Base-by-base conservation (phyloP, 1,140 invertebrate species). In the Samia ricini region DNA sequence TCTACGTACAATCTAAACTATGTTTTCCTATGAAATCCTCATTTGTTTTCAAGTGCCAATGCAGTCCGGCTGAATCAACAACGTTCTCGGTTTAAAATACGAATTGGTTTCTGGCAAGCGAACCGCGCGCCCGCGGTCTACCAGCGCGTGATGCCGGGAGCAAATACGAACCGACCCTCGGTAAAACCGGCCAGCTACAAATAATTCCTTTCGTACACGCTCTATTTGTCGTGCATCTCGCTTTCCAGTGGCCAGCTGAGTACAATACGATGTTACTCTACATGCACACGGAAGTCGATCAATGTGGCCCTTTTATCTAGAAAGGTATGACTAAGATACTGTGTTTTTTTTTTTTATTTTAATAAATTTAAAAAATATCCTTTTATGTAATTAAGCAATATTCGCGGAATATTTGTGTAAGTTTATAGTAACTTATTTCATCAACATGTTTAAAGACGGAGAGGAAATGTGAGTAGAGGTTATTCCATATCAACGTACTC, bases 81-180 rank as follows among this genome's bases (percentile, higher is more conserved):
- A n/a, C n/a, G n/a, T 60, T 61, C 33, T 42, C 58, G 55, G 61
- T 69, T 52, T 65, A 22, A 59, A 69, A 66, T 61, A 33, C 54
- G 59, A 66, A 69, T 69, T 61, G 36, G 61, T 64, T 57, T 62
- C 51, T 65, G 57, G 52, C 56, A 63, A 68, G 64, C 66, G 56
- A 60, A 61, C 61, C 48, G 60, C 51, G 69, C 64, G 60, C 65
- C 60, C 64, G 42, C 58, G 63, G 65, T 51, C 60, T 67, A 71
- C 56, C 68, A 58, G 61, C 63, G 69, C 72, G 69, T 68, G 57
- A 70, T 71, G 63, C 64, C 63, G 57, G 60, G 63, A 66, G 71
- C 65, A 73, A 76, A 73, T 71, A 68, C 66, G 60, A 62, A 64
- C 52, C 66, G 50, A 64, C 74, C 66, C 68, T 71, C 67, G 63